Percentiles rank a stretch among this genome's conserved stretches.
phyloP scores from a whole-genome alignment of 2,888 invertebrate species.

The Dasysyrphus tricinctus region DNA sequence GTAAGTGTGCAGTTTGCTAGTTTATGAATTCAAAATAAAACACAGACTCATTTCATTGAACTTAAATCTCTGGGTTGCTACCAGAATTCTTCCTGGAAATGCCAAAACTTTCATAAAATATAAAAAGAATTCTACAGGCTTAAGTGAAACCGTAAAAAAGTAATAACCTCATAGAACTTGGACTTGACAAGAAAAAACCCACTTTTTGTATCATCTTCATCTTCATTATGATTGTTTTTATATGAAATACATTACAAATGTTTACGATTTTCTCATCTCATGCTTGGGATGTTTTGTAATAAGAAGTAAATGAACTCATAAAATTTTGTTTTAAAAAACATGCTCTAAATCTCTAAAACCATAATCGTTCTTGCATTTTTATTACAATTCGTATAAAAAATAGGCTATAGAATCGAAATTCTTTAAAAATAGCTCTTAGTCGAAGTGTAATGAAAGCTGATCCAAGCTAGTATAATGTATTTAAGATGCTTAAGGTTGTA shows the following conservation, averaged over 20 bases:
- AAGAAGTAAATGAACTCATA: background rate
- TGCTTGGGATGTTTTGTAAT: background rate
- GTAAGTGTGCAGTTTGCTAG: no score
- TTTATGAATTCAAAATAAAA: no score
- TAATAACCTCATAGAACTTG: background rate
- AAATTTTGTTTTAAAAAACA: background rate
- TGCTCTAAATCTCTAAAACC: background rate
- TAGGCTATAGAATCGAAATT: background rate
- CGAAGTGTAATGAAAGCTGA: background rate
- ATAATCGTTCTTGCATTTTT: background rate
- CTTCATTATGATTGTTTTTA: background rate
- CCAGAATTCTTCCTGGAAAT: background rate
- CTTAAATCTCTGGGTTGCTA: no score
- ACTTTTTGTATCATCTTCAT: background rate
- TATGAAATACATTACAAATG: background rate
- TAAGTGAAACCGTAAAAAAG: background rate
- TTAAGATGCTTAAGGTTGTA: background rate
- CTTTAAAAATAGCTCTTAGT: background rate
- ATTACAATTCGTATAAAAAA: background rate
- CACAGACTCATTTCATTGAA: no score
- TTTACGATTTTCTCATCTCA: background rate
- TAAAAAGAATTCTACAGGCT: slow-evolving; percentile 24
- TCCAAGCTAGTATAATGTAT: background rate
- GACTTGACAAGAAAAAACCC: background rate
- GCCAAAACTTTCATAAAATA: background rate